These are phyloP conservation scores for Diabrotica undecimpunctata DNA, from an alignment of 1,140 invertebrate species.

Conservation along the genomic window DNA sequence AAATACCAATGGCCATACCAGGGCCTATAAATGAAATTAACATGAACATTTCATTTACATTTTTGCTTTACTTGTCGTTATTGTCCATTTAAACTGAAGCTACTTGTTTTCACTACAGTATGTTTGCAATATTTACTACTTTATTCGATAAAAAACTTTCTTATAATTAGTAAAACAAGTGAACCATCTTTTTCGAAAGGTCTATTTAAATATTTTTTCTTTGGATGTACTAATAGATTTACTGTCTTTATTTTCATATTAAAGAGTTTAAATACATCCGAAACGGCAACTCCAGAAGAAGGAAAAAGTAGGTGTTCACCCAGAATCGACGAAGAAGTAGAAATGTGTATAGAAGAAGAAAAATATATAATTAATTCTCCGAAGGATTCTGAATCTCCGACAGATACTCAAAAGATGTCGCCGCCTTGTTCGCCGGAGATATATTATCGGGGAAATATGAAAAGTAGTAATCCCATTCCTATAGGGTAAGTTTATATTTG, in stretches of 20 bases:
- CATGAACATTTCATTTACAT: too few relatives aligned
- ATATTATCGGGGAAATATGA: conserved; percentile 32
- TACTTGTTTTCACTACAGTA: too few relatives aligned
- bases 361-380: conserved; percentile 23
- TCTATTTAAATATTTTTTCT: too few relatives aligned
- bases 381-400: conserved; percentile 23
- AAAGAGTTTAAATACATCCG: conserved; percentile 41
- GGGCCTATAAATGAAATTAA: too few relatives aligned
- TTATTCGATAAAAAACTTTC: too few relatives aligned
- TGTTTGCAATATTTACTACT: too few relatives aligned
- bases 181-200: too few relatives aligned
- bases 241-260: conserved; percentile 1
- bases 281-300: conserved; percentile 46
- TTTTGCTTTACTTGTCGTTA: too few relatives aligned
- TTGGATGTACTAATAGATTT: not conserved
- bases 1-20: too few relatives aligned
- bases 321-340: conserved; percentile 67
- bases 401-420: conserved; percentile 15
- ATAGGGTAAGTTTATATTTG: conserved; percentile 53
- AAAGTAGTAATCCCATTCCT: conserved; percentile 63
- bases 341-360: conserved; percentile 44
- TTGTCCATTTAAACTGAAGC: too few relatives aligned
- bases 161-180: too few relatives aligned
- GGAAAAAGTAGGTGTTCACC: conserved; percentile 50
- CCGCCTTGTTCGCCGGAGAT: conserved; percentile 18